Evolutionary conservation across 2,888 invertebrate species (phyloP).

Genomic region (Chydorus sphaericus): DNA sequence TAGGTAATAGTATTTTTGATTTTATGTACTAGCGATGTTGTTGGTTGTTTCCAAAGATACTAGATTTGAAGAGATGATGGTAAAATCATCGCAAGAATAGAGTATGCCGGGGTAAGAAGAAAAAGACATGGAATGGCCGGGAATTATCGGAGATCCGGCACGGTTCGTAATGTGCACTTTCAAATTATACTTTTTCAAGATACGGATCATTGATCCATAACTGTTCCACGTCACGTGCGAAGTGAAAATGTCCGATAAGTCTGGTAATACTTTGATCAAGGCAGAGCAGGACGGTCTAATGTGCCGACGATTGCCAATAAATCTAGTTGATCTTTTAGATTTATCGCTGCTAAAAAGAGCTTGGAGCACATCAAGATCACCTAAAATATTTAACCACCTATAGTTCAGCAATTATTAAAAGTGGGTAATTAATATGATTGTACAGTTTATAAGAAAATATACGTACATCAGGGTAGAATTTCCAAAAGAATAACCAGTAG

Average conservation of each 20-base stretch:
- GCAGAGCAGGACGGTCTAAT: slow-evolving; percentile 40
- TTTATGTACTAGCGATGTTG: slow-evolving; percentile 61
- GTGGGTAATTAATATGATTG: background rate
- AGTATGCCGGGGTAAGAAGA: slow-evolving; percentile 74
- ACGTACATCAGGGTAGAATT: slow-evolving; percentile 19
- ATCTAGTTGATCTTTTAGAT: background rate
- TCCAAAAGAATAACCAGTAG: slow-evolving; percentile 34
- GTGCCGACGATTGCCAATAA: slow-evolving; percentile 20
- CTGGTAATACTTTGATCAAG: slow-evolving; percentile 45
- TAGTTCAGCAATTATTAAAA: slow-evolving; percentile 10
- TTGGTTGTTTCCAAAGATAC: slow-evolving; percentile 63
- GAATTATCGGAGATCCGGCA: slow-evolving; percentile 33
- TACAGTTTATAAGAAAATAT: background rate
- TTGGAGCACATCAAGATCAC: slow-evolving; percentile 57
- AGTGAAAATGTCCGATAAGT: slow-evolving; percentile 43
- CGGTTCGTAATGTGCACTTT: slow-evolving; percentile 45
- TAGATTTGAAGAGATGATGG: slow-evolving; percentile 46
- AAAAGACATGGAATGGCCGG: slow-evolving; percentile 54
- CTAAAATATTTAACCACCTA: slow-evolving; percentile 55
- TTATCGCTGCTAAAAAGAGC: slow-evolving; percentile 20
- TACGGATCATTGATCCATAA: slow-evolving; percentile 64
- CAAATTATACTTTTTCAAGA: slow-evolving; percentile 70
- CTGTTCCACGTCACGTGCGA: slow-evolving; percentile 61
- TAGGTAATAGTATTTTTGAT: too few species aligned
- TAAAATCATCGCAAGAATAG: slow-evolving; percentile 70